Conservation (phyloP, 1,140 invertebrate genomes). For the Drosophila serrata region DNA sequence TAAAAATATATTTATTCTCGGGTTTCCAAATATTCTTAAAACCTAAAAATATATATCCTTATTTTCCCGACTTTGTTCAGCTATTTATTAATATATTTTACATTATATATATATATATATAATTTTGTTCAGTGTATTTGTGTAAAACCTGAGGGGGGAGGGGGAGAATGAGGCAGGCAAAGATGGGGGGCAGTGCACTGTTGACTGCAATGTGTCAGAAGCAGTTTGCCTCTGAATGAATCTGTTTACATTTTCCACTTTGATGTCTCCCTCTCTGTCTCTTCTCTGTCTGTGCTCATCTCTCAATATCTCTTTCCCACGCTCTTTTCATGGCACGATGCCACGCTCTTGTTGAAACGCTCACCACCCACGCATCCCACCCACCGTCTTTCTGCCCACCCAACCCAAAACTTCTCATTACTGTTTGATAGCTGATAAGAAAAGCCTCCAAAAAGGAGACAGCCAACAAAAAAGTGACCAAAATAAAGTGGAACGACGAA, state of each 20-base stretch:
- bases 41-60: background rate
- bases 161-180: background rate
- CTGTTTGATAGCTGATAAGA: slow-evolving; percentile 52
- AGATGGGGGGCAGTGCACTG: slow-evolving; percentile 15
- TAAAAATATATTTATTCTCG: too few relatives aligned
- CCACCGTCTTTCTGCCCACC: background rate
- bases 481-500: slow-evolving; percentile 24
- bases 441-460: slow-evolving; percentile 17
- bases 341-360: too few relatives aligned
- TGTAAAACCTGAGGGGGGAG: background rate
- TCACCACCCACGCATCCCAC: background rate
- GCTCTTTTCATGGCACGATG: background rate
- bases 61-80: too few relatives aligned
- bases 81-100: too few relatives aligned
- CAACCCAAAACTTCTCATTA: slow-evolving; percentile 39
- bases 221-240: slow-evolving; percentile 76
- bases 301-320: slow-evolving; percentile 11
- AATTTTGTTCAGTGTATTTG: slow-evolving; percentile 1
- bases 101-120: too few relatives aligned
- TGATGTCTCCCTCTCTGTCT: slow-evolving; percentile 37
- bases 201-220: slow-evolving; percentile 74
- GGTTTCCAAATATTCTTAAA: background rate
- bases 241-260: slow-evolving; percentile 78
- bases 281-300: background rate
- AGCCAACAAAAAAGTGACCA: slow-evolving; percentile 27